Evolutionary conservation across 2,797 vertebrate species (phyloP).

Genomic region (Malurus splendens): DNA sequence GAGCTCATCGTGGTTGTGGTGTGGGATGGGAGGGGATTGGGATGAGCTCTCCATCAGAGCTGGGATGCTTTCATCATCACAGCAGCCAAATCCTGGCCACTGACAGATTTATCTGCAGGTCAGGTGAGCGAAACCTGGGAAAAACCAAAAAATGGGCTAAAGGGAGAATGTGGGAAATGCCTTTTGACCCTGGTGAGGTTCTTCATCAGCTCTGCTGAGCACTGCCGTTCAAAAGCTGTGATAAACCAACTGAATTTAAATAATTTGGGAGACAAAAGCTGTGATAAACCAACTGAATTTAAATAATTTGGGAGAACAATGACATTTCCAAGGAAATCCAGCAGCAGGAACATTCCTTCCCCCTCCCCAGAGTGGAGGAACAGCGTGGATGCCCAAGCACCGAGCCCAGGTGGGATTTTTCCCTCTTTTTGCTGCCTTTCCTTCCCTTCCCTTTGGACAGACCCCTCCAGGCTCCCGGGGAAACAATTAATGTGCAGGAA

Average conservation of each 20-base stretch:
- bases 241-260: background rate
- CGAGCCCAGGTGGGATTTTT: background rate
- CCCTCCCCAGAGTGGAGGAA: background rate
- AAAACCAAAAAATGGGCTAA: background rate
- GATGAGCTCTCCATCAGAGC: background rate
- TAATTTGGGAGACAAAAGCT: background rate
- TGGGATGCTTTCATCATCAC: background rate
- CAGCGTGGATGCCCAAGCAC: background rate
- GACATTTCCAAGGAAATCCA: background rate
- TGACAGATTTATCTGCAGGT: background rate
- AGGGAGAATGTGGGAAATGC: background rate
- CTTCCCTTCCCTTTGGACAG: background rate
- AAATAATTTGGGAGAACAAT: background rate
- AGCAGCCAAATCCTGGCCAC: background rate
- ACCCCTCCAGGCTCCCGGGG: background rate
- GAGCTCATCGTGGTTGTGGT: background rate
- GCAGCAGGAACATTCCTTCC: background rate
- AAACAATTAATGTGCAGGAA: background rate
- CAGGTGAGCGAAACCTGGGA: background rate
- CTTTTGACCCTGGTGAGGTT: background rate
- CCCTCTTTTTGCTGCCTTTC: background rate
- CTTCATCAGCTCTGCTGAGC: background rate
- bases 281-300: fast-evolving
- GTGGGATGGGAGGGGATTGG: background rate
- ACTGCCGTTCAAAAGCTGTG: background rate